Evolutionary conservation across 2,888 invertebrate species (phyloP).

Genomic region (Miltochrista miniata): DNA sequence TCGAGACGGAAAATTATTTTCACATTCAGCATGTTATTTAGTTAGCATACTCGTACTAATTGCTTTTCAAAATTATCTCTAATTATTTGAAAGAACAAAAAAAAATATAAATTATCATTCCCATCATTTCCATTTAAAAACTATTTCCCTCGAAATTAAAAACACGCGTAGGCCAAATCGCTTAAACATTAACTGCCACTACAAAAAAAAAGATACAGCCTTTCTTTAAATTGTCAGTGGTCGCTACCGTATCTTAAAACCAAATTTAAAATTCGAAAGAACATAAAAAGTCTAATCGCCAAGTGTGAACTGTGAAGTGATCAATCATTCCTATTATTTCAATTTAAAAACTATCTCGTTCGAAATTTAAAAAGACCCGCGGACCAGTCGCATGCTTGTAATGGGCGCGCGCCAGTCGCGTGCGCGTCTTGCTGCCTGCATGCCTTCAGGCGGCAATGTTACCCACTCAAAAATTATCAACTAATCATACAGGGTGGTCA

Average conservation of each 20-base stretch:
- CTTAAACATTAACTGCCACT: no score
- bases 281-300: no score
- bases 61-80: no score
- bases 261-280: no score
- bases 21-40: no score
- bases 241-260: no score
- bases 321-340: slow-evolving; percentile 35
- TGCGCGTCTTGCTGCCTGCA: slow-evolving; percentile 40
- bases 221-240: no score
- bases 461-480: slow-evolving; percentile 62
- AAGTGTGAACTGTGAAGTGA: slow-evolving; percentile 19
- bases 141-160: slow-evolving; percentile 26
- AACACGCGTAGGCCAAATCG: slow-evolving; percentile 35
- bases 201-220: no score
- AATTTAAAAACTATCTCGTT: slow-evolving; percentile 28
- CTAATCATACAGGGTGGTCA: slow-evolving; percentile 71
- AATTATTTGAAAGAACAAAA: no score
- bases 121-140: slow-evolving; percentile 35
- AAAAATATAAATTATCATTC: no score
- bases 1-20: no score
- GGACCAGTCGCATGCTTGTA: slow-evolving; percentile 59
- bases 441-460: slow-evolving; percentile 56
- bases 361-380: slow-evolving; percentile 23
- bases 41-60: no score
- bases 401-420: slow-evolving; percentile 64